Evolutionary conservation across 1,140 invertebrate genomes (phyloP), one percentile per base, ranked within the genome.

Genomic region (Lethrus apterus): DNA sequence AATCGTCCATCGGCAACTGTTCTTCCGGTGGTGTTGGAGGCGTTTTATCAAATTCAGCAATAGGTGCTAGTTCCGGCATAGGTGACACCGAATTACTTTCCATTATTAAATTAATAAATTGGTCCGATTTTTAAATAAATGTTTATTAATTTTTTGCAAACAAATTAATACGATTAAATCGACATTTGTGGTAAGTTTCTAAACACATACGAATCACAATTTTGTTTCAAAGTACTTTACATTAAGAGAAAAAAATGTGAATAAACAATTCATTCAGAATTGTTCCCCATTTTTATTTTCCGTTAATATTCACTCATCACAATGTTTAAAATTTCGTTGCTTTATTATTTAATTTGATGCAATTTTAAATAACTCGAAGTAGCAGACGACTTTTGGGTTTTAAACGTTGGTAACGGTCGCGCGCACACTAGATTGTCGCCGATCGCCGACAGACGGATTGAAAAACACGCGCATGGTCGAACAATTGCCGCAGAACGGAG

Each of bases 1-100:
- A 62, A 56, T 77, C 76, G 41, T 76, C 74, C 70, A 77, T 72
- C 0, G 75, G 74, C 29, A 77, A 63, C 51, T 40, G 40, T 13
- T 77, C 75, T 56, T 76, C 74, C 15, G 74, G 74, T 41, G 75
- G 74, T 13, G 68, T 68, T n/a, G 76, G 75, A 21, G 76, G 75
- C 5, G 75, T 76, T 63, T 78, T 78, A 54, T 78, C 76, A 55
- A 78, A 78, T 65, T 78, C 76, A 9, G 76, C 75, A 42, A 78
- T 78, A 4, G 76, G 76, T 31, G 76, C 76, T 59, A 75, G 58
- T 54, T 78, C 75, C 7, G 75, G 75, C 75, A 78, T 75, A 41
- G 75, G 75, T 4, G 75, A 76, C 56, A 77, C 75, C 47, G 75
- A 74, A 62, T 76, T 76, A 63, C 70, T 75, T 62, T 78, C 75